Conservation (phyloP, 2,113 vertebrate genomes). For the Pygoscelis antarcticus region DNA sequence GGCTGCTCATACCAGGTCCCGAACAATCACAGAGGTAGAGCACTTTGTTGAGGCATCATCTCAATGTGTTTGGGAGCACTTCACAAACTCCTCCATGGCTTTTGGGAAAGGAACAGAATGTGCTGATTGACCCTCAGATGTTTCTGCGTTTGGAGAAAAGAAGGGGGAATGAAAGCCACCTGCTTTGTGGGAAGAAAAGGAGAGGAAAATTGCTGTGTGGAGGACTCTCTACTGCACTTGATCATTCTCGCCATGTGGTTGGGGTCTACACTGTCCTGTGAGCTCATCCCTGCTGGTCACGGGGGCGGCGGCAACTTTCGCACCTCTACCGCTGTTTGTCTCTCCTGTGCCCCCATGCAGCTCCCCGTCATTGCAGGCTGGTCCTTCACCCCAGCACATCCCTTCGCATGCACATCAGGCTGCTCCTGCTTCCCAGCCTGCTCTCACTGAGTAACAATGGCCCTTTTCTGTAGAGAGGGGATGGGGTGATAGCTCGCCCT, state of each 20-base stretch:
- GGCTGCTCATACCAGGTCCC: not conserved
- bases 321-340: accelerated
- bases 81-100: not conserved
- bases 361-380: accelerated
- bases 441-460: too few species aligned
- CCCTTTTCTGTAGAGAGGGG: not conserved
- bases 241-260: not conserved
- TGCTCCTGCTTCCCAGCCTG: not conserved
- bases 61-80: not conserved
- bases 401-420: not conserved
- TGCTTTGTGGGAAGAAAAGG: not conserved
- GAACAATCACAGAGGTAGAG: not conserved
- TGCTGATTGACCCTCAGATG: not conserved
- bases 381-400: not conserved
- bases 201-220: not conserved
- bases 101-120: not conserved
- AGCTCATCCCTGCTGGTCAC: not conserved
- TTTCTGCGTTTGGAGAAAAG: not conserved
- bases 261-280: not conserved
- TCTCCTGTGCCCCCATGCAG: not conserved
- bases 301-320: accelerated
- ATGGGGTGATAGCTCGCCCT: not conserved
- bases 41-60: not conserved
- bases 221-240: not conserved
- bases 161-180: not conserved